Percentiles rank a stretch among this genome's conserved stretches.
phyloP scores from a whole-genome alignment of 2,888 invertebrate species.

The Matsumyia berberina region DNA sequence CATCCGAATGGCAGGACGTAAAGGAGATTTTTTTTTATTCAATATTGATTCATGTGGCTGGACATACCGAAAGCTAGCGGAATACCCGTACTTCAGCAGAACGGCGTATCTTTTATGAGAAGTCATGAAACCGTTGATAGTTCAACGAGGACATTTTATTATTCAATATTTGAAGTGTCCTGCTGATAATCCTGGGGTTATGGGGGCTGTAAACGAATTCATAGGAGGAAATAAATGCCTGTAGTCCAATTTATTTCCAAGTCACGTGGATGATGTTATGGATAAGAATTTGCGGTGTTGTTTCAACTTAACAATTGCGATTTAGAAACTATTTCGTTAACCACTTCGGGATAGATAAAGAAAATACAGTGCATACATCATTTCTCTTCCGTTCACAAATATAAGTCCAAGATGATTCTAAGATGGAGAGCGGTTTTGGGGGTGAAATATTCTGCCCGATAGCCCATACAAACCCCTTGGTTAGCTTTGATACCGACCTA shows the following conservation, averaged over 20 bases:
- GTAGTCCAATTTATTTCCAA: neutral
- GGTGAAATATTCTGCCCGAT: too few species aligned
- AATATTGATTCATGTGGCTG: neutral
- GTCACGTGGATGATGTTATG: neutral
- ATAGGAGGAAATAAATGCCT: neutral
- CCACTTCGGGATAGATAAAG: too few species aligned
- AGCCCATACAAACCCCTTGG: too few species aligned
- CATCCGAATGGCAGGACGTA: neutral
- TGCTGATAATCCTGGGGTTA: neutral
- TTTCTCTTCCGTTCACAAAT: too few species aligned
- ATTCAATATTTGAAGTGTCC: neutral
- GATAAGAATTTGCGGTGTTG: too few species aligned
- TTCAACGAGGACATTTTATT: neutral
- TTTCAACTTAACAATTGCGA: too few species aligned
- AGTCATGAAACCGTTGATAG: neutral
- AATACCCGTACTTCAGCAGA: neutral
- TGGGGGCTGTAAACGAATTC: neutral
- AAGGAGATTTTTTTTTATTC: neutral
- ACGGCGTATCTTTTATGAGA: too few species aligned
- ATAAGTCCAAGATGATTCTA: too few species aligned
- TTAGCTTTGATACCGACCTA: too few species aligned
- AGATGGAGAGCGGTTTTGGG: too few species aligned
- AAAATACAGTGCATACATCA: too few species aligned
- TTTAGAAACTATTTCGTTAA: too few species aligned
- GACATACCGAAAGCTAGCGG: neutral